Evolutionary conservation across 1,140 invertebrate species (phyloP).

Genomic region (Tetraneura akinire): DNA sequence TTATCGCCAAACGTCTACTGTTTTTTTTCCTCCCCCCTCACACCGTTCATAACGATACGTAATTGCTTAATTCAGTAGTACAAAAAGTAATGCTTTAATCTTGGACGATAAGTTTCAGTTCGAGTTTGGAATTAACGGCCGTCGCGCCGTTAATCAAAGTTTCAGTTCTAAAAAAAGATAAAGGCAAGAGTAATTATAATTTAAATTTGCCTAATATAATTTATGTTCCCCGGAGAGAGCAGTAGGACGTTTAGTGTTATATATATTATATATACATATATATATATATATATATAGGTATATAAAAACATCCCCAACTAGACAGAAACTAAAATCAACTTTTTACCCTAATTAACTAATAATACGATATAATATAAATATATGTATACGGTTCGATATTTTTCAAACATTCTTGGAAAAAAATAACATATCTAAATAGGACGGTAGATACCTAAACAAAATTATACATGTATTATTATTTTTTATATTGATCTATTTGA

Average conservation of each 20-base stretch:
- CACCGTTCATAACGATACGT: neutral
- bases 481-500: too few species aligned
- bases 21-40: neutral
- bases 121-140: neutral
- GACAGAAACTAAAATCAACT: neutral
- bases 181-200: constrained; percentile 36
- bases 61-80: constrained; percentile 5
- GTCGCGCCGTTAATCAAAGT: constrained; percentile 20
- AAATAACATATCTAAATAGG: too few species aligned
- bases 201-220: constrained; percentile 26
- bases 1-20: neutral
- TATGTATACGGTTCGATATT: neutral
- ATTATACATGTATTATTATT: too few species aligned
- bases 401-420: too few species aligned
- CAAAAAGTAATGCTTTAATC: constrained; percentile 28
- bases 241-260: neutral
- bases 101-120: constrained; percentile 27
- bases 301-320: neutral
- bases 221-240: constrained; percentile 3
- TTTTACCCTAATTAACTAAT: neutral
- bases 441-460: too few species aligned
- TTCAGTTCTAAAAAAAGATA: constrained; percentile 22
- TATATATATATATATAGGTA: too few species aligned
- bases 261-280: too few species aligned
- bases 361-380: constrained; percentile 1